Conservation (phyloP, 2,797 vertebrate genomes). For the Australoheros facetus region DNA sequence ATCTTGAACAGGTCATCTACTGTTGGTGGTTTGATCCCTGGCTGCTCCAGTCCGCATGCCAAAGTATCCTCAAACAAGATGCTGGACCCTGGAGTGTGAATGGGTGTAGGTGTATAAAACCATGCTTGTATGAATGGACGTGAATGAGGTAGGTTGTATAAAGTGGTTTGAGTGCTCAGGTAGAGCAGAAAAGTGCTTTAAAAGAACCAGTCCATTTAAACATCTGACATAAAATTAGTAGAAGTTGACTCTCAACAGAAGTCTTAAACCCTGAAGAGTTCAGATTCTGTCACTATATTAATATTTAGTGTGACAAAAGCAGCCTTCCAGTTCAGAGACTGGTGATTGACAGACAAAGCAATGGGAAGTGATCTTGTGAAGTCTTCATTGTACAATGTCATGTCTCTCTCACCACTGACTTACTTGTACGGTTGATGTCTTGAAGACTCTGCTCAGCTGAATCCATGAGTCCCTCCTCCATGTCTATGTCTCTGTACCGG, state of each 20-base stretch:
- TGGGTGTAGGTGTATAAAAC: too few species aligned
- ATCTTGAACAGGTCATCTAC: too few species aligned
- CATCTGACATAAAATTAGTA: not conserved
- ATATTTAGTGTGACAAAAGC: not conserved
- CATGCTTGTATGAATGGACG: too few species aligned
- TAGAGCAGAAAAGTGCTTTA: too few species aligned
- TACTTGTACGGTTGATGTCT: slow-evolving; percentile 86
- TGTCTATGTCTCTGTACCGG: slow-evolving; percentile 73
- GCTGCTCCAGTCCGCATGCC: too few species aligned
- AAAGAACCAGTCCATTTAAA: not conserved
- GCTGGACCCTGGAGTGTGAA: too few species aligned
- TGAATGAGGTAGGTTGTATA: too few species aligned
- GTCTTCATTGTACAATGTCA: not conserved
- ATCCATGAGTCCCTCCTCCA: slow-evolving; percentile 78
- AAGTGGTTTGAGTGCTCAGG: too few species aligned
- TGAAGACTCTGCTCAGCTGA: slow-evolving; percentile 68
- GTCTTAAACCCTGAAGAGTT: not conserved
- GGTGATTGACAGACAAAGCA: not conserved
- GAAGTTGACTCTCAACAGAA: not conserved
- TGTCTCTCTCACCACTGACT: slow-evolving; percentile 59
- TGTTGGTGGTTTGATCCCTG: too few species aligned
- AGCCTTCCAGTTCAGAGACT: not conserved
- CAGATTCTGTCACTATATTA: not conserved
- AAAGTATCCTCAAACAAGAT: too few species aligned
- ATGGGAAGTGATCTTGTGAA: not conserved